Evolutionary conservation across 2,113 vertebrate species (phyloP).

Genomic region (Sula dactylatra): DNA sequence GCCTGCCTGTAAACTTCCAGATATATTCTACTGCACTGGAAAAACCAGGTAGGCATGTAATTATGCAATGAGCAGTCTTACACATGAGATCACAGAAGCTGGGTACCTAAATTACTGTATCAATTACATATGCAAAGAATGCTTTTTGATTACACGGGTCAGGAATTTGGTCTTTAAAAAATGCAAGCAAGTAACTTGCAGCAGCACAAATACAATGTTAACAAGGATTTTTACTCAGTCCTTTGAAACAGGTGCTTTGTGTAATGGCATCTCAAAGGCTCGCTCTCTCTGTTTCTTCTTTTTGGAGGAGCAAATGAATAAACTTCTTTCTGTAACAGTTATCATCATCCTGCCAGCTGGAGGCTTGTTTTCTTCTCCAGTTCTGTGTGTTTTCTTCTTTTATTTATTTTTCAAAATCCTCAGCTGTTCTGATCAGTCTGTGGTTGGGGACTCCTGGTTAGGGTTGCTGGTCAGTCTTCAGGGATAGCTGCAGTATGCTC

Average conservation of each 20-base stretch:
- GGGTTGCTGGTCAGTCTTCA: background rate
- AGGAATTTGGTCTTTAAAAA: background rate
- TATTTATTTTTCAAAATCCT: background rate
- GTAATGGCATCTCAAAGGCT: background rate
- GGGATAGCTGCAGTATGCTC: background rate
- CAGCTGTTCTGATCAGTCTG: background rate
- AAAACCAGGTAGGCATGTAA: background rate
- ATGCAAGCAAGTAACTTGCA: background rate
- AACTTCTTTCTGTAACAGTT: background rate
- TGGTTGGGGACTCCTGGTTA: background rate
- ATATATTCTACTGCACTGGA: background rate
- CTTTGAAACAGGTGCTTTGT: background rate
- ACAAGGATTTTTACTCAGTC: background rate
- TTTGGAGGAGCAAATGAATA: background rate
- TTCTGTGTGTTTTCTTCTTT: background rate
- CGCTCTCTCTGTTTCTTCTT: background rate
- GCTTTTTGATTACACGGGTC: background rate
- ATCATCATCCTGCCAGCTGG: background rate
- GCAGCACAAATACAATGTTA: background rate
- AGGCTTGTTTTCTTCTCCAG: background rate
- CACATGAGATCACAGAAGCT: background rate
- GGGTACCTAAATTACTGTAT: background rate
- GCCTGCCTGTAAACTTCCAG: background rate
- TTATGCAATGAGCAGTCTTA: slow-evolving; percentile 1
- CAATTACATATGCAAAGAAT: background rate